These are phyloP conservation scores for Heliangelus exortis DNA, from an alignment of 2,797 vertebrate genomes.

Conservation along the genomic window DNA sequence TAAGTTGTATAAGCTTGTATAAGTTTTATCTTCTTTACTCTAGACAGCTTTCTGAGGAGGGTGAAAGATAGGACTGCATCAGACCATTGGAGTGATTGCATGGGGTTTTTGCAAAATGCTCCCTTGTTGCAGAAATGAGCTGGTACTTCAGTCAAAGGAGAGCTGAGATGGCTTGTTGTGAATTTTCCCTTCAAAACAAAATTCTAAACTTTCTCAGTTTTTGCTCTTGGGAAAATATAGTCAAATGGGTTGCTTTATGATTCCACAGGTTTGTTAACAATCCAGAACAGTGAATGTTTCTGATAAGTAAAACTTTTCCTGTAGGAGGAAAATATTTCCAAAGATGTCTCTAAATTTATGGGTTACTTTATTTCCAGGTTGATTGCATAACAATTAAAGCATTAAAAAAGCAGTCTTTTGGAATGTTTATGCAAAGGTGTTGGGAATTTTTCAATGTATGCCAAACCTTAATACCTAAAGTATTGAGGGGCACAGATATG, in stretches of 20 bases:
- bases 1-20: background rate
- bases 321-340: background rate
- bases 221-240: background rate
- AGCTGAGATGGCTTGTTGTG: background rate
- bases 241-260: background rate
- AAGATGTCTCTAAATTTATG: background rate
- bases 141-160: background rate
- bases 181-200: background rate
- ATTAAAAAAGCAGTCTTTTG: background rate
- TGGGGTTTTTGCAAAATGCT: background rate
- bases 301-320: background rate
- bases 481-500: background rate
- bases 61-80: background rate
- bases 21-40: background rate
- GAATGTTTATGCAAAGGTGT: background rate
- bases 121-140: background rate
- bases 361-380: background rate
- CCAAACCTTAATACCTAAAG: background rate
- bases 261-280: background rate
- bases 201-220: background rate
- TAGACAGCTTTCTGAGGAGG: background rate
- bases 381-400: background rate
- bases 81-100: background rate
- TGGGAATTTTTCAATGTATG: background rate
- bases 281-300: background rate